Conservation (phyloP, 2,888 invertebrate genomes). For the Coenonympha arcania region DNA sequence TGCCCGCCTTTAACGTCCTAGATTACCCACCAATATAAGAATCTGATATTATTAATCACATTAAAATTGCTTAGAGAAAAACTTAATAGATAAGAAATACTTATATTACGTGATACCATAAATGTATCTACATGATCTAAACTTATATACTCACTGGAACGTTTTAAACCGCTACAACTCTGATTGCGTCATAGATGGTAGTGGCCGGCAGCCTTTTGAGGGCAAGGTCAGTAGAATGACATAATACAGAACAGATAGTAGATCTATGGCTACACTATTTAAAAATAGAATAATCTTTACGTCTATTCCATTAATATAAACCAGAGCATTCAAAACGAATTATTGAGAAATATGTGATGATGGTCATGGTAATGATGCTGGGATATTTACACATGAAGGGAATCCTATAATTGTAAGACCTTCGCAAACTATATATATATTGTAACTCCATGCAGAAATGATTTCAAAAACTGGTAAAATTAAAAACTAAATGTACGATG, state of each 20-base stretch:
- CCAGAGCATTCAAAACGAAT: neutral
- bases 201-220: slow-evolving; percentile 2
- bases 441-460: neutral
- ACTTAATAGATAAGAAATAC: too few species aligned
- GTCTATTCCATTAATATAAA: neutral
- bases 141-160: neutral
- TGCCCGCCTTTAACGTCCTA: neutral
- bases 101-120: too few species aligned
- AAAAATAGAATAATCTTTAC: too few species aligned
- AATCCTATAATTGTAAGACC: neutral
- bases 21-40: neutral
- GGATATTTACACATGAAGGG: neutral
- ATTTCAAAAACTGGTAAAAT: neutral
- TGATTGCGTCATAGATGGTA: slow-evolving; percentile 1
- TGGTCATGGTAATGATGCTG: neutral
- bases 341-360: too few species aligned
- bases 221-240: slow-evolving; percentile 1
- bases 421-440: neutral
- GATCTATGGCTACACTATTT: neutral
- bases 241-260: neutral
- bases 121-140: too few species aligned
- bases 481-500: neutral
- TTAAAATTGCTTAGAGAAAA: neutral
- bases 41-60: neutral
- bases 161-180: neutral